phyloP scores from a whole-genome alignment of 2,888 invertebrate genomes.

The Sepioteuthis lessoniana region DNA sequence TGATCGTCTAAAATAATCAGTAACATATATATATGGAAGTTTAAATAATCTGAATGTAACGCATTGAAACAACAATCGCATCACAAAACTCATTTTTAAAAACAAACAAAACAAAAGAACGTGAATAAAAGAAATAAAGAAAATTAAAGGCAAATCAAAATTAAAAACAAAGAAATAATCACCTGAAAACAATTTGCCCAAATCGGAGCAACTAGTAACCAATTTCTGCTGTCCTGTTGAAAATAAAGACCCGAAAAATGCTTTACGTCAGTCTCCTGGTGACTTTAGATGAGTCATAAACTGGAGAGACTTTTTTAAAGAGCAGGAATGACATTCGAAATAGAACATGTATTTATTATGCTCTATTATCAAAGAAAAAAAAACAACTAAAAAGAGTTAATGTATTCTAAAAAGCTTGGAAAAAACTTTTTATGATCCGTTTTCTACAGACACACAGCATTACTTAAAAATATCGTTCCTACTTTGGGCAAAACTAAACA shows the following conservation, averaged over 20 bases:
- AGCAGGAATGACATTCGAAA: background rate
- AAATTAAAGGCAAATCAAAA: background rate
- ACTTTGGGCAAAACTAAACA: background rate
- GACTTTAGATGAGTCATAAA: background rate
- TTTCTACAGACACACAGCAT: background rate
- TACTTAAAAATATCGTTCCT: background rate
- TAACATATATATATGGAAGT: background rate
- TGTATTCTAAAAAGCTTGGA: background rate
- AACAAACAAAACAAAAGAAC: background rate
- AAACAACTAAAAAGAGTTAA: background rate
- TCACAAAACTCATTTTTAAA: too few relatives aligned
- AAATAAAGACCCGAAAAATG: background rate
- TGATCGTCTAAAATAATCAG: background rate
- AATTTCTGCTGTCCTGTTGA: background rate
- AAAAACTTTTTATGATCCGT: background rate
- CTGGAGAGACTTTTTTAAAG: background rate
- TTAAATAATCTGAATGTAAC: background rate
- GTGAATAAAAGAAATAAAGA: background rate
- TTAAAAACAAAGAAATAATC: background rate
- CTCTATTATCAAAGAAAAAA: background rate
- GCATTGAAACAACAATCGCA: background rate
- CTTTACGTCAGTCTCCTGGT: background rate
- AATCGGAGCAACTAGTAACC: background rate
- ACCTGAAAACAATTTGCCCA: background rate
- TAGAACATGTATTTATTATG: background rate